Conservation (phyloP, 2,113 vertebrate genomes). For the Hymenochirus boettgeri region DNA sequence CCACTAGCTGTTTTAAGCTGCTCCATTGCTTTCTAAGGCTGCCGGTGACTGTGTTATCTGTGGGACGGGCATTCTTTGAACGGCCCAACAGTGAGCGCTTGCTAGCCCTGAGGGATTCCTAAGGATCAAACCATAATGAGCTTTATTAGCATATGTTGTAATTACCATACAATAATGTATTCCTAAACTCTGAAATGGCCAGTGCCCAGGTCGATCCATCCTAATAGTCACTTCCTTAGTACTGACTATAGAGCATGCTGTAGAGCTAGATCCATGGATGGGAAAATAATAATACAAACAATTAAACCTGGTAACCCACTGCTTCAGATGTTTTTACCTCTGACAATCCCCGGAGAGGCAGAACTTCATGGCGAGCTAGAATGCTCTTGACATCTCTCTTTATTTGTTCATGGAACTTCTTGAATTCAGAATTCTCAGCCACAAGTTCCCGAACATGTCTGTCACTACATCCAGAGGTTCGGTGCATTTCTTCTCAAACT, state of each 20-base stretch:
- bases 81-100: conserved; percentile 12
- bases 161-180: too few relatives aligned
- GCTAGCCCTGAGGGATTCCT: conserved; percentile 1
- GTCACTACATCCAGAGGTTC: background rate
- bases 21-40: conserved; percentile 63
- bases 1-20: conserved; percentile 54
- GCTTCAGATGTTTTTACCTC: too few relatives aligned
- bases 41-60: conserved; percentile 47
- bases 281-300: too few relatives aligned
- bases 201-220: too few relatives aligned
- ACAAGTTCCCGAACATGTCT: background rate
- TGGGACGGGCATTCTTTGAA: background rate
- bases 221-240: too few relatives aligned
- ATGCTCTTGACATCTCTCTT: conserved; percentile 11
- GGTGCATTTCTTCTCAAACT: conserved; percentile 5
- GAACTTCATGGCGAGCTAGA: conserved; percentile 3
- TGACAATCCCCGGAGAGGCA: background rate
- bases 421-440: conserved; percentile 22
- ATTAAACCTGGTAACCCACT: too few relatives aligned
- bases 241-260: too few relatives aligned
- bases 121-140: background rate
- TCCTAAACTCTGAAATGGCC: too few relatives aligned
- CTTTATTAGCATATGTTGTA: too few relatives aligned
- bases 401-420: conserved; percentile 33
- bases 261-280: too few relatives aligned